Evolutionary conservation across 2,113 vertebrate species (phyloP).

Genomic region (Lophotis ruficrista): DNA sequence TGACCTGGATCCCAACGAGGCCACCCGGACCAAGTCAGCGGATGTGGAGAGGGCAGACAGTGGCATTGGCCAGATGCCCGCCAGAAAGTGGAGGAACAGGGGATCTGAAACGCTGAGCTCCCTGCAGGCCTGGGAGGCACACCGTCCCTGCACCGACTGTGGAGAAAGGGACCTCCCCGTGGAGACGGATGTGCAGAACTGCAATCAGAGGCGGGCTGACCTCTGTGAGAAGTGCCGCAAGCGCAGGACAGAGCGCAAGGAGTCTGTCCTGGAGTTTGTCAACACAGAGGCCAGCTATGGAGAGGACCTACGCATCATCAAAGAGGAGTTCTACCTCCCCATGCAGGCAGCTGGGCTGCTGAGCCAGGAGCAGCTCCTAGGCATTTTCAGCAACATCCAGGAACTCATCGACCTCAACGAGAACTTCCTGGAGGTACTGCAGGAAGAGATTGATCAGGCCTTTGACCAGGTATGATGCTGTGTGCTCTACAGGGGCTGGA

Average conservation of each 20-base stretch:
- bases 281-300: constrained; percentile 89
- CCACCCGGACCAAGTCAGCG: constrained; percentile 54
- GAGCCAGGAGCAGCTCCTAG: constrained; percentile 82
- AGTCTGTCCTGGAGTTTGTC: constrained; percentile 90
- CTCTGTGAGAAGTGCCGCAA: constrained; percentile 87
- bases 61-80: constrained; percentile 83
- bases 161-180: constrained; percentile 77
- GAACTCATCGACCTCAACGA: constrained; percentile 89
- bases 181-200: constrained; percentile 70
- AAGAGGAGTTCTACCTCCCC: constrained; percentile 88
- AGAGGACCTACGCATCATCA: constrained; percentile 88
- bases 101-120: constrained; percentile 69
- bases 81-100: constrained; percentile 83
- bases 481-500: background rate
- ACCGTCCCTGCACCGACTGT: constrained; percentile 86
- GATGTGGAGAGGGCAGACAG: constrained; percentile 89
- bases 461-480: constrained; percentile 81
- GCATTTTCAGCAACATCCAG: constrained; percentile 89
- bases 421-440: constrained; percentile 86
- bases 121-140: constrained; percentile 82
- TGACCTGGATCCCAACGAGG: constrained; percentile 73
- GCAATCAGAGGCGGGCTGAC: constrained; percentile 72
- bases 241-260: constrained; percentile 86
- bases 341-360: constrained; percentile 88
- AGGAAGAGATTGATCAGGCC: constrained; percentile 88